Conservation (phyloP, 2,113 vertebrate species). For the Boulengeromyrus knoepffleri region DNA sequence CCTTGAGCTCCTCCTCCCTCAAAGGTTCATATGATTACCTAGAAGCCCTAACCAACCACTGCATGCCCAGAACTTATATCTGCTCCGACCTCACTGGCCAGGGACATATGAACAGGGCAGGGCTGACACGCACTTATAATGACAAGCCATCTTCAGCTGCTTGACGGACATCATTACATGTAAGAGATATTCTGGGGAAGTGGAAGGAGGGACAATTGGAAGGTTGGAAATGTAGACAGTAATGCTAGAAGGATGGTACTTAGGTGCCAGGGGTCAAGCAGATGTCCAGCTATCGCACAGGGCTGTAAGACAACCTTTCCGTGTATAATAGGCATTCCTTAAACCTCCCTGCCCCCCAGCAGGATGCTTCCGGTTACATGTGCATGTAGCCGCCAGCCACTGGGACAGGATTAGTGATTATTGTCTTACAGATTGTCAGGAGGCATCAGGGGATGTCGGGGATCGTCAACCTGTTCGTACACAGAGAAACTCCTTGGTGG, state of each 20-base stretch:
- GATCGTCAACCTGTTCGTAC: neutral
- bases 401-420: constrained; percentile 6
- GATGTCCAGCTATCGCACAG: neutral
- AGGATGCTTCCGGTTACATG: neutral
- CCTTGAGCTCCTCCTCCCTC: neutral
- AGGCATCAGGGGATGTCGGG: neutral
- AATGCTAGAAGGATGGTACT: neutral
- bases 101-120: neutral
- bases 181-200: neutral
- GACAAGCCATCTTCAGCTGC: neutral
- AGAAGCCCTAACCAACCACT: neutral
- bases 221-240: neutral
- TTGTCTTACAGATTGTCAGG: neutral
- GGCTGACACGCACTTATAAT: neutral
- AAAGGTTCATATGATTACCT: neutral
- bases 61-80: neutral
- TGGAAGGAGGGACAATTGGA: neutral
- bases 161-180: neutral
- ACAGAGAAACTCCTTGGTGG: neutral
- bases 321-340: neutral
- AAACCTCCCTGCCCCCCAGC: neutral
- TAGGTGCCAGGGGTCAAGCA: neutral
- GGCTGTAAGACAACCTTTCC: neutral
- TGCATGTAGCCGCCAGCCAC: neutral
- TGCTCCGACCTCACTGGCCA: neutral